Conservation (phyloP, 2,888 invertebrate species). For the Coecobrya sp. region DNA sequence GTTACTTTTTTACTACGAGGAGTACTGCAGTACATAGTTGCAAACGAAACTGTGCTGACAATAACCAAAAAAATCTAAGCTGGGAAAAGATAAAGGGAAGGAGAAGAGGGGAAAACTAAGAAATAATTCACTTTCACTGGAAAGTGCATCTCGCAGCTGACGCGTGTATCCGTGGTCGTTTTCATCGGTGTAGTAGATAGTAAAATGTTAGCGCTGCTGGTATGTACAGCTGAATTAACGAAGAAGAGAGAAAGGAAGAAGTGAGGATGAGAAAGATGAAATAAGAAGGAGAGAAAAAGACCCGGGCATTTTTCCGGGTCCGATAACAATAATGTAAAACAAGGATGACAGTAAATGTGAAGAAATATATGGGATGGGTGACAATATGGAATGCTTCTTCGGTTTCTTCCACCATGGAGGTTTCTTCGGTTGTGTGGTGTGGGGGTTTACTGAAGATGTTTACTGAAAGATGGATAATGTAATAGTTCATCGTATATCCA, state of each 20-base stretch:
- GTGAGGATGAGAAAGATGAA: not conserved
- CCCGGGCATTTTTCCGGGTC: constrained; percentile 22
- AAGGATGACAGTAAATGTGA: constrained; percentile 44
- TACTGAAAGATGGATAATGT: not conserved
- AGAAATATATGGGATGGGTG: constrained; percentile 49
- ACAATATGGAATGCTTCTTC: constrained; percentile 45
- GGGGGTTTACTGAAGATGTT: not conserved
- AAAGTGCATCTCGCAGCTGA: constrained; percentile 50
- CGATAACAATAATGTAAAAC: constrained; percentile 42
- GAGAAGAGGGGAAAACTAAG: constrained; percentile 46
- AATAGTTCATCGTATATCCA: no score
- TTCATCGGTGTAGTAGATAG: not conserved
- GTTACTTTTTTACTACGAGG: not conserved
- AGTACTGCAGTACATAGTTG: not conserved
- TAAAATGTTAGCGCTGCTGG: not conserved
- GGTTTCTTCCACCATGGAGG: no score
- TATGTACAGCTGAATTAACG: constrained; percentile 39
- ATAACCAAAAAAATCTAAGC: constrained; percentile 37
- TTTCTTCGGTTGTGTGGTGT: no score
- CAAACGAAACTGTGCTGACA: constrained; percentile 32
- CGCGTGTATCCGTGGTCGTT: not conserved
- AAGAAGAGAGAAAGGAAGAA: constrained; percentile 9
- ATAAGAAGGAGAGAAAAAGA: not conserved
- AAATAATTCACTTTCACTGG: constrained; percentile 78
- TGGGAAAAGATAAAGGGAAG: constrained; percentile 2